Evolutionary conservation across 2,888 invertebrate species (phyloP).

Genomic region (Chymomyza caudatula): DNA sequence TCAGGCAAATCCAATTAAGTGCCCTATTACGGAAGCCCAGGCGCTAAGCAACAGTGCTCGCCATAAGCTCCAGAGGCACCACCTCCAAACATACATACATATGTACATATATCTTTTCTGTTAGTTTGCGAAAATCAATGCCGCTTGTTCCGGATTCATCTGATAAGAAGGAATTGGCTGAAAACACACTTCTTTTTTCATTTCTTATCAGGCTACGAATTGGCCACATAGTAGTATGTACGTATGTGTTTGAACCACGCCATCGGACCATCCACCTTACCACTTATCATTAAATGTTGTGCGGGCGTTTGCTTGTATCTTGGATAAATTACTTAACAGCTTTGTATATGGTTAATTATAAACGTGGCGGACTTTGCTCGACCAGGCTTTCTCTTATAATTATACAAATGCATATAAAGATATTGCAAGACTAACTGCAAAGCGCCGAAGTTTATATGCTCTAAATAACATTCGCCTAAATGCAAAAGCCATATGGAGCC

Average conservation of each 20-base stretch:
- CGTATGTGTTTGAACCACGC: slow-evolving; percentile 16
- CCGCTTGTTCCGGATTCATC: neutral
- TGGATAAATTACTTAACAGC: slow-evolving; percentile 38
- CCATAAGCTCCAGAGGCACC: neutral
- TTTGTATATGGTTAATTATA: slow-evolving; percentile 25
- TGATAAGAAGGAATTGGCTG: neutral
- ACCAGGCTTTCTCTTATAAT: neutral
- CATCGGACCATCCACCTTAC: neutral
- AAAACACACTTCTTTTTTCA: neutral
- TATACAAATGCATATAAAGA: neutral
- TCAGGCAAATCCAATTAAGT: slow-evolving; percentile 60
- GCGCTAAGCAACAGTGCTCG: neutral
- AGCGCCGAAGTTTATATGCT: neutral
- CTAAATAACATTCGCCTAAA: too few relatives aligned
- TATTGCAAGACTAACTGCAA: neutral
- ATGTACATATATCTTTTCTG: neutral
- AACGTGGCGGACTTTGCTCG: slow-evolving; percentile 36
- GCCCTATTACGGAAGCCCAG: slow-evolving; percentile 43
- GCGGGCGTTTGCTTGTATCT: slow-evolving; percentile 1
- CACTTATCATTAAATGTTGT: neutral
- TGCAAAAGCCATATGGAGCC: too few relatives aligned
- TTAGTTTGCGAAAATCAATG: neutral
- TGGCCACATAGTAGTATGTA: neutral
- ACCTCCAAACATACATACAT: neutral
- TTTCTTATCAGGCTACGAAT: neutral